Evolutionary conservation across 23 tunicate genomes (phyloP).

Genomic region (Aplidium turbinatum): DNA sequence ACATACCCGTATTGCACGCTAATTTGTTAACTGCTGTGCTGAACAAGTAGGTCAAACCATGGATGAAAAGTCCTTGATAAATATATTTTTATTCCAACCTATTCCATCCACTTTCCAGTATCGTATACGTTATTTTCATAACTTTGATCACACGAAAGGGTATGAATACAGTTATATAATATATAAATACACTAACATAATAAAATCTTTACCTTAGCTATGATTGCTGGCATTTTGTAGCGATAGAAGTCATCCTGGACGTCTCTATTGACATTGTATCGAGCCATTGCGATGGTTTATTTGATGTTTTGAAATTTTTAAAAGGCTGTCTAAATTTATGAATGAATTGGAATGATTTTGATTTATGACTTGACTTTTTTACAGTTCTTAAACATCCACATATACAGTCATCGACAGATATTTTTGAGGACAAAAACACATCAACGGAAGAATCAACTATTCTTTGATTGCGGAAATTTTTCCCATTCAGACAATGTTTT

Average conservation of each 20-base stretch:
- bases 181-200: background rate
- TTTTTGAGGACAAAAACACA: background rate
- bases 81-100: too few relatives aligned
- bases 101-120: too few relatives aligned
- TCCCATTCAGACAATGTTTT: constrained; percentile 56
- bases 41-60: too few relatives aligned
- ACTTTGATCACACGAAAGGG: too few relatives aligned
- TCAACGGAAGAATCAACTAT: constrained; percentile 19
- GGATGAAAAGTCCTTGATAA: too few relatives aligned
- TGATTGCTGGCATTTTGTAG: constrained; percentile 96
- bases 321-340: background rate
- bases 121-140: too few relatives aligned
- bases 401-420: background rate
- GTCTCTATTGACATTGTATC: constrained; percentile 93
- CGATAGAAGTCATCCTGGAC: constrained; percentile 97
- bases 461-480: constrained; percentile 29
- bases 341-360: background rate
- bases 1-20: too few relatives aligned
- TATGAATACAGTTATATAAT: background rate
- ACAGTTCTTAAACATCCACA: constrained; percentile 5
- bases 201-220: constrained; percentile 76
- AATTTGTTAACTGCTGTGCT: too few relatives aligned
- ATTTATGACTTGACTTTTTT: background rate
- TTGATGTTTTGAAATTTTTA: background rate
- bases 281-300: constrained; percentile 50